Evolutionary conservation across 2,888 invertebrate genomes (phyloP).

Genomic region (Melanargia galathea): DNA sequence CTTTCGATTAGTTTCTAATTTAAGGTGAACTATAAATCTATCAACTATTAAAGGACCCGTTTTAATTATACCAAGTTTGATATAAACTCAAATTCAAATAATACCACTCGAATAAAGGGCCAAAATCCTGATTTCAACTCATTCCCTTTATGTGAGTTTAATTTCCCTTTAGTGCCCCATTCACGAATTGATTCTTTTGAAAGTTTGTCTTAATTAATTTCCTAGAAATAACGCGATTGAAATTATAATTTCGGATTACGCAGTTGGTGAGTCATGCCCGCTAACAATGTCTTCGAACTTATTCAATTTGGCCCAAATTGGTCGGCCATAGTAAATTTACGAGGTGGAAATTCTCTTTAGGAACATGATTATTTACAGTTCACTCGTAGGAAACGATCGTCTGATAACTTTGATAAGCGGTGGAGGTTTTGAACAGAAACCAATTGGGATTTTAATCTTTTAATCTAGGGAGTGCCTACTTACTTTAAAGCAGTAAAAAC

Average conservation of each 20-base stretch:
- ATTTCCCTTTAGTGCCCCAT: conserved; percentile 29
- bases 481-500: background rate
- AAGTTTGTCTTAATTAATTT: conserved; percentile 42
- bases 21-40: background rate
- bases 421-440: conserved; percentile 33
- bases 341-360: conserved; percentile 38
- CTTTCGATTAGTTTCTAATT: no score
- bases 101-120: conserved; percentile 8
- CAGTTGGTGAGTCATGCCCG: conserved; percentile 47
- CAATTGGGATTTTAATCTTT: conserved; percentile 33
- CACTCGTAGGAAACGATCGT: conserved; percentile 29
- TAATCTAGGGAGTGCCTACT: background rate
- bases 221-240: conserved; percentile 47
- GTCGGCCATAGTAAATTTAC: conserved; percentile 42
- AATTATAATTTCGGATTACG: conserved; percentile 59
- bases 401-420: conserved; percentile 36
- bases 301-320: conserved; percentile 60
- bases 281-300: conserved; percentile 60
- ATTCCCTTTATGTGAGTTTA: conserved; percentile 28
- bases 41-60: background rate
- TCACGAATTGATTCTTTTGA: conserved; percentile 40
- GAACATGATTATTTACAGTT: conserved; percentile 38
- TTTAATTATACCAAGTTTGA: background rate
- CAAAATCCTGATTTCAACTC: conserved; percentile 24
- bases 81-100: conserved; percentile 18